A percentile compares a stretch with the other conserved stretches of the same genome.
Conservation (phyloP, 2,797 vertebrate genomes). For the Anableps anableps region DNA sequence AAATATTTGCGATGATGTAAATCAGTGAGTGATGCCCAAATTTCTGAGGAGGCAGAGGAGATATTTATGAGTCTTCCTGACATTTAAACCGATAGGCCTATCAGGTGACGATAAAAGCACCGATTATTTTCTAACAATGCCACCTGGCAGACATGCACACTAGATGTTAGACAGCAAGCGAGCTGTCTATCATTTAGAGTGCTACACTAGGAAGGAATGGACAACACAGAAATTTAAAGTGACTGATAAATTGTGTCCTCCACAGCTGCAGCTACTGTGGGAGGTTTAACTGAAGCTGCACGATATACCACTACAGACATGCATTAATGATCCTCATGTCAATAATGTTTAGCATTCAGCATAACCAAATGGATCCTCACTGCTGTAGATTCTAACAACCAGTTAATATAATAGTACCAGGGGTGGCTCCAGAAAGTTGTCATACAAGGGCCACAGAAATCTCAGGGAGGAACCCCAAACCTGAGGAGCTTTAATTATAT, state of each 20-base stretch:
- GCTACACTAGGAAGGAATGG: neutral
- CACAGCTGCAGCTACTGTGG: neutral
- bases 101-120: neutral
- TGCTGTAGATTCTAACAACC: neutral
- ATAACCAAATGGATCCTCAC: neutral
- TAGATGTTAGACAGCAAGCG: neutral
- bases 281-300: neutral
- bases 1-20: conserved; percentile 4
- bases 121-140: neutral
- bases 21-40: neutral
- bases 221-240: neutral
- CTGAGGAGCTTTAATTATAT: no score
- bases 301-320: neutral
- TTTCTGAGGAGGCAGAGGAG: neutral
- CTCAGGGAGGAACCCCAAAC: no score
- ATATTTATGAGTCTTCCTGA: conserved; percentile 2
- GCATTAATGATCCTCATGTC: neutral
- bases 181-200: neutral
- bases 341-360: neutral
- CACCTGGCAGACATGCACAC: neutral
- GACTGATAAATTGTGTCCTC: neutral
- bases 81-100: conserved; percentile 1
- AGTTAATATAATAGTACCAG: neutral
- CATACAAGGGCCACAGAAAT: neutral
- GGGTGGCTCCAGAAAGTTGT: neutral